Conservation (phyloP, 2,113 vertebrate genomes). For the Lota lota region DNA sequence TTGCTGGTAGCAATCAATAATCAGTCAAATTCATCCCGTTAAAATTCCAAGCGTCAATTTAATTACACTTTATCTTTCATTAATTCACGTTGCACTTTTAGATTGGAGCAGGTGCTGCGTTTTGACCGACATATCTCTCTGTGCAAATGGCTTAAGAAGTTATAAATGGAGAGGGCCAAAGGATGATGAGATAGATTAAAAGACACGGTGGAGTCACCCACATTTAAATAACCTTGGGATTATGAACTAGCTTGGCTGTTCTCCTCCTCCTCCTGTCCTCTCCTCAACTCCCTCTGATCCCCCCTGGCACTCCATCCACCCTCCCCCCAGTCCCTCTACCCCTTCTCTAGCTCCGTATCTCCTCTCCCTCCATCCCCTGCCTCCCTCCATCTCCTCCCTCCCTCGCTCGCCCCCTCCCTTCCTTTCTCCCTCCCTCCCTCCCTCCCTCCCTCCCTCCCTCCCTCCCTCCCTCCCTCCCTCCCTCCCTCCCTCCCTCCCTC, state of each 20-base stretch:
- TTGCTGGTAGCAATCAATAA: too few relatives aligned
- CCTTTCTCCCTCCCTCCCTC: slow-evolving; percentile 22
- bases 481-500: background rate
- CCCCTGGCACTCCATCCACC: slow-evolving; percentile 28
- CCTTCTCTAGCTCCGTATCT: slow-evolving; percentile 15
- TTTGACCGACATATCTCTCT: too few relatives aligned
- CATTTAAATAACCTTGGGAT: slow-evolving; percentile 1
- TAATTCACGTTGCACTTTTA: too few relatives aligned
- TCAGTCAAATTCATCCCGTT: too few relatives aligned
- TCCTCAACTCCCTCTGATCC: slow-evolving; percentile 26
- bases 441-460: too few relatives aligned
- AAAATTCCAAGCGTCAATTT: too few relatives aligned
- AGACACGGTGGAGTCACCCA: too few relatives aligned
- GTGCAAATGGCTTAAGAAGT: too few relatives aligned
- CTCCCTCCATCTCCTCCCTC: slow-evolving; percentile 33
- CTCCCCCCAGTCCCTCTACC: slow-evolving; percentile 33
- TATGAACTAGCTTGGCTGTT: slow-evolving; percentile 38
- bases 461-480: background rate
- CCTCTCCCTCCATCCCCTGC: slow-evolving; percentile 22
- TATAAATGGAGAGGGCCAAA: too few relatives aligned
- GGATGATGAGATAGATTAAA: too few relatives aligned
- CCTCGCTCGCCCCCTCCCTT: slow-evolving; percentile 36
- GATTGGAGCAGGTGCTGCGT: too few relatives aligned
- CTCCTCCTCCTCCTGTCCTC: background rate
- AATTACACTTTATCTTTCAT: too few relatives aligned